Conservation (phyloP, 2,888 invertebrate species). For the Sphecodes monilicornis region DNA sequence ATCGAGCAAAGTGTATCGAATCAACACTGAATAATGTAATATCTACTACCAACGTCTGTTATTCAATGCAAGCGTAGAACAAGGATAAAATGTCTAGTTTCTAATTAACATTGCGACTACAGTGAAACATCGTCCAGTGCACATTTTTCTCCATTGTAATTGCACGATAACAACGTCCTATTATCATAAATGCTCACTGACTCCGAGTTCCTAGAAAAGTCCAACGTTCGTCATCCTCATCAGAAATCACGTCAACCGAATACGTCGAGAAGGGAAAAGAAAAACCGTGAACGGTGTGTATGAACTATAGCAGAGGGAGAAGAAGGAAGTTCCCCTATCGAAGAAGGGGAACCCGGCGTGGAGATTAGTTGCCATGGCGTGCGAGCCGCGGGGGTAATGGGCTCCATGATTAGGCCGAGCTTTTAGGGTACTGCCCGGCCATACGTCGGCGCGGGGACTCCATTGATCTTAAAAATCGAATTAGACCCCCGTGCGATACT, state of each 20-base stretch:
- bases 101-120: neutral
- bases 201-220: neutral
- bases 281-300: neutral
- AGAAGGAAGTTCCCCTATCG: slow-evolving; percentile 3
- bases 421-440: slow-evolving; percentile 47
- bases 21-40: too few relatives aligned
- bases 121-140: neutral
- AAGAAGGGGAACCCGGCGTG: neutral
- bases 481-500: slow-evolving; percentile 36
- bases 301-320: neutral
- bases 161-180: neutral
- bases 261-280: neutral
- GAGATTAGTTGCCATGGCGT: slow-evolving; percentile 66
- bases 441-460: slow-evolving; percentile 25
- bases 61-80: neutral
- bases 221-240: neutral
- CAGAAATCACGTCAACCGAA: slow-evolving; percentile 7
- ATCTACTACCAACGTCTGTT: too few relatives aligned
- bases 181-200: neutral
- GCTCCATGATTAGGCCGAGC: slow-evolving; percentile 58
- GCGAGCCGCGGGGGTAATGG: slow-evolving; percentile 41
- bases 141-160: neutral
- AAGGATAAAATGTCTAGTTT: neutral
- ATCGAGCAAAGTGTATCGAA: too few relatives aligned
- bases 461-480: slow-evolving; percentile 60